Base-by-base conservation (phyloP, 2,888 invertebrate genomes). In the Sarcophaga caerulescens region DNA sequence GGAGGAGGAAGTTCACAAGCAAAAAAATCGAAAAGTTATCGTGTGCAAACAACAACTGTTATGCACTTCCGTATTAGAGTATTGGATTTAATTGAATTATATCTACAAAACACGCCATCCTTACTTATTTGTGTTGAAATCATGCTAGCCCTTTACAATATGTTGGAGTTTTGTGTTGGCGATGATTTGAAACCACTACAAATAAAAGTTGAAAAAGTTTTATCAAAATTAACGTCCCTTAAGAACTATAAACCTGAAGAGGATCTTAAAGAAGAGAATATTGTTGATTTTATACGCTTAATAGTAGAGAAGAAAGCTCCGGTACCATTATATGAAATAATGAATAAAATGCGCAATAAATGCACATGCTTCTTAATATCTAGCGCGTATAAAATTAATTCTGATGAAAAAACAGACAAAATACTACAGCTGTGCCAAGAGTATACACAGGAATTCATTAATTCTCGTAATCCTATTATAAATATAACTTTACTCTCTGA, bases 61-160 rank as follows among this genome's bases (percentile, higher is more conserved):
- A 96, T 95, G 75, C 96, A 96, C 91, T 96, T 96, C 89, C 94
- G 96, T 87, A 95, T 96, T 59, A 94, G 96, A 87, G 96, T 95
- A n/a, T 93, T 97, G 59, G 97, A 97, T 93, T 93, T 97, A 70
- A 93, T 97, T 19, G 96, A 96, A 89, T 95, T 95, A 88, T 97
- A 96, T 90, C 91, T 96, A 59, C 95, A 96, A 88, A 95, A 95
- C 25, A 95, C 94, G 73, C 96, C 96, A 0, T 94, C 95, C 0
- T 95, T 97, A 95, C 94, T 95, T 60, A 93, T 96, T 44, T 94
- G 95, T 81, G 92, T 97, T 65, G 95, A 96, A 89, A 95, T 96
- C 93, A 95, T 97, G 89, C 93, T 95, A 10, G 95, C 96, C 0
- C 92, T 97, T 2, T 95, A 95, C 68, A 94, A 95, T 88, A 94